phyloP scores from a whole-genome alignment of 1,140 invertebrate species.

The Cyrtorhinus lividipennis region DNA sequence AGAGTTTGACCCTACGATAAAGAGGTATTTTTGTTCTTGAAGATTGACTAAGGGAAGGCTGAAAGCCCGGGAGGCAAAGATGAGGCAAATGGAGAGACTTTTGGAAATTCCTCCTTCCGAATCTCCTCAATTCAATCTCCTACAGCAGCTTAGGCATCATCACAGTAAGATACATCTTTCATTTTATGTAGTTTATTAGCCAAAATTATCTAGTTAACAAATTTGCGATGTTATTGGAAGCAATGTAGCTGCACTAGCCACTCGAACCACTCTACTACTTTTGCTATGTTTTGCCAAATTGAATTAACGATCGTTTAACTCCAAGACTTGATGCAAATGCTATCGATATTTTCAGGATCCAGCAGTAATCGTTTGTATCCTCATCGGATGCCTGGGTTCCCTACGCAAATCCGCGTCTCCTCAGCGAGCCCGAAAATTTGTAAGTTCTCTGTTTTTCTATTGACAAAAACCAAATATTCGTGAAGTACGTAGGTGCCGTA shows the following conservation, averaged over 20 bases:
- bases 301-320: too few relatives aligned
- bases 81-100: slow-evolving; percentile 84
- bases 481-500: too few relatives aligned
- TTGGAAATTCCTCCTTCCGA: slow-evolving; percentile 61
- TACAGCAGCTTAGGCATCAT: slow-evolving; percentile 22
- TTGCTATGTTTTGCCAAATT: too few relatives aligned
- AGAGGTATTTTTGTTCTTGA: too few relatives aligned
- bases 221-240: too few relatives aligned
- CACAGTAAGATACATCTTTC: slow-evolving; percentile 17
- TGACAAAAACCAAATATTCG: too few relatives aligned
- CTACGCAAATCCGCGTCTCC: slow-evolving; percentile 13
- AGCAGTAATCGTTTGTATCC: slow-evolving; percentile 4
- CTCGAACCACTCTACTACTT: too few relatives aligned
- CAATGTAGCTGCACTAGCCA: too few relatives aligned
- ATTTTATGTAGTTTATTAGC: too few relatives aligned
- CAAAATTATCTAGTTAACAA: too few relatives aligned
- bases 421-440: slow-evolving; percentile 17
- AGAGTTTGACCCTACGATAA: too few relatives aligned
- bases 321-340: too few relatives aligned
- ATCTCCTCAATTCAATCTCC: slow-evolving; percentile 29
- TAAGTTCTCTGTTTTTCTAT: slow-evolving; percentile 18
- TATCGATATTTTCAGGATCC: slow-evolving; percentile 7
- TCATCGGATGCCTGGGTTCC: slow-evolving; percentile 20
- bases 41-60: slow-evolving; percentile 68
- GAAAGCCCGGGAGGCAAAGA: slow-evolving; percentile 89